Conservation (phyloP, 2,888 invertebrate species). For the Ichneumon xanthorius region DNA sequence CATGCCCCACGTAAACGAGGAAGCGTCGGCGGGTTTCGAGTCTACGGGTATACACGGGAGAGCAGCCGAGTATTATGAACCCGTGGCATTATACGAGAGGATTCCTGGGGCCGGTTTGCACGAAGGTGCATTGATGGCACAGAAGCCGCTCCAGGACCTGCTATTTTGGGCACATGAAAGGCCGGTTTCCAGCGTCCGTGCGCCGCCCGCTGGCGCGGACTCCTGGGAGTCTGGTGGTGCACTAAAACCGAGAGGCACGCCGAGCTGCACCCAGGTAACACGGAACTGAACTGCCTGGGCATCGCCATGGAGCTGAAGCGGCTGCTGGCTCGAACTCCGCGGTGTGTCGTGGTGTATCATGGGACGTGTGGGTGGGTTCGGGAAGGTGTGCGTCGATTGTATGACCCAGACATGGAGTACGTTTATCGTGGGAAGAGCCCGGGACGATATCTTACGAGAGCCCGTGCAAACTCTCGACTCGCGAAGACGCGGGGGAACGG, state of each 20-base stretch:
- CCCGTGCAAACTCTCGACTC: slow-evolving; percentile 19
- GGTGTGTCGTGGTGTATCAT: slow-evolving; percentile 14
- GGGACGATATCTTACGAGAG: slow-evolving; percentile 29
- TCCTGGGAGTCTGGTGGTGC: slow-evolving; percentile 31
- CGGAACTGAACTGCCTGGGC: slow-evolving; percentile 48
- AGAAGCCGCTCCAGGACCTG: slow-evolving; percentile 15
- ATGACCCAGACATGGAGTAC: slow-evolving; percentile 15
- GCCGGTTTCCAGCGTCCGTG: slow-evolving; percentile 55
- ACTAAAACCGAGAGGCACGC: slow-evolving; percentile 30
- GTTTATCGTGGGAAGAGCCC: slow-evolving; percentile 41
- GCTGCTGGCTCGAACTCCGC: slow-evolving; percentile 38
- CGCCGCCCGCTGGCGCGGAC: slow-evolving; percentile 55
- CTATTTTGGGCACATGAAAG: slow-evolving; percentile 40
- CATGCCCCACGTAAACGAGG: slow-evolving; percentile 34
- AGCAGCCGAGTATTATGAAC: slow-evolving; percentile 14
- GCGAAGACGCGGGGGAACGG: slow-evolving; percentile 6
- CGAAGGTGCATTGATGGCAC: slow-evolving; percentile 22
- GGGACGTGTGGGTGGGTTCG: slow-evolving; percentile 48
- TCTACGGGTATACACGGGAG: slow-evolving; percentile 1
- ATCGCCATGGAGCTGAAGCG: slow-evolving; percentile 5
- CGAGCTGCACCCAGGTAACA: slow-evolving; percentile 56
- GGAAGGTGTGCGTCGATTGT: slow-evolving; percentile 28
- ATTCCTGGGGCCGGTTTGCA: slow-evolving; percentile 40
- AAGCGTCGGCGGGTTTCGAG: slow-evolving; percentile 30
- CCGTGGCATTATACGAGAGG: slow-evolving; percentile 34